A percentile compares a stretch with the other conserved stretches of the same genome.
Evolutionary conservation across 2,113 vertebrate genomes (phyloP).

Genomic region (Meriones unguiculatus): DNA sequence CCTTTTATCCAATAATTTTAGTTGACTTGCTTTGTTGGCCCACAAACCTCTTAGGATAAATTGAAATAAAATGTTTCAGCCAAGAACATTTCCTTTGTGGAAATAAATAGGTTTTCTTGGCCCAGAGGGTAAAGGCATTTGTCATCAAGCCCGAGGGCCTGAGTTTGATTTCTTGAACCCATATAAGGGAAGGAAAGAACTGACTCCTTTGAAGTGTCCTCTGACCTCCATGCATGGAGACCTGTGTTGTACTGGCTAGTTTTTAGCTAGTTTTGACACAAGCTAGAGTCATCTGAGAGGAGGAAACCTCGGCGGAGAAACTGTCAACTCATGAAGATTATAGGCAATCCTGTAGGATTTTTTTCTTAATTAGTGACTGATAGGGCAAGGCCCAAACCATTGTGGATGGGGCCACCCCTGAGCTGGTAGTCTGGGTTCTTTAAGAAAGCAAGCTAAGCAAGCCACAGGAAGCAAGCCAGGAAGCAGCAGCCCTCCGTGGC

Average conservation of each 20-base stretch:
- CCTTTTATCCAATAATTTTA: neutral
- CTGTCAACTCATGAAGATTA: neutral
- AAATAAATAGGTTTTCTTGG: neutral
- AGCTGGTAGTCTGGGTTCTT: neutral
- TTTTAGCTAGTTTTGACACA: neutral
- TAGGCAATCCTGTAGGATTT: too few relatives aligned
- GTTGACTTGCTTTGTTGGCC: neutral
- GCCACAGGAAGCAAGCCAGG: too few relatives aligned
- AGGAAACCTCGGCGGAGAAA: neutral
- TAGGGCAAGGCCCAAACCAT: neutral
- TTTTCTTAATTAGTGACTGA: neutral
- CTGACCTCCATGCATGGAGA: neutral
- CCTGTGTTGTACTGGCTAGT: neutral
- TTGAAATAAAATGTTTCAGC: conserved; percentile 19
- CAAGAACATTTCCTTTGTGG: neutral
- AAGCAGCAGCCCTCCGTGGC: neutral
- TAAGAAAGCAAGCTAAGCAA: neutral
- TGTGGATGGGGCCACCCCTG: neutral
- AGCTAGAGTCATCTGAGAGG: neutral
- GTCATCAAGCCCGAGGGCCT: neutral
- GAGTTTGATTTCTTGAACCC: neutral
- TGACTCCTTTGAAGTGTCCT: neutral
- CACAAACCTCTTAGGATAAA: neutral
- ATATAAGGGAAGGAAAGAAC: neutral
- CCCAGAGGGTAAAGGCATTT: neutral